phyloP scores from a whole-genome alignment of 2,888 invertebrate species.

The Hyalella azteca region DNA sequence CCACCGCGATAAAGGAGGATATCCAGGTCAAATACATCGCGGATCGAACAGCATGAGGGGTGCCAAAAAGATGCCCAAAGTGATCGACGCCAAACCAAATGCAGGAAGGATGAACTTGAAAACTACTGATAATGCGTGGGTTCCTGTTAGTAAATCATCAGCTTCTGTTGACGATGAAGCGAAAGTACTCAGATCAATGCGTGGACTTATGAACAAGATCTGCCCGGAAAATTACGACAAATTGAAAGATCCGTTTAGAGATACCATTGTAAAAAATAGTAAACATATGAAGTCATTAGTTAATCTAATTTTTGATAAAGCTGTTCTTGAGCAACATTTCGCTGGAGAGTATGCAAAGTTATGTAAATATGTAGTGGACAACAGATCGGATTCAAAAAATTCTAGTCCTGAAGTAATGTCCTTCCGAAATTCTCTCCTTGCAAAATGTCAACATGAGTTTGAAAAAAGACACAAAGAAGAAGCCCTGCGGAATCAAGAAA shows the following conservation, averaged over 20 bases:
- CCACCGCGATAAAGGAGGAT: background rate
- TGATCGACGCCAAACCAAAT: constrained; percentile 1
- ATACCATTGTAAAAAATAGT: background rate
- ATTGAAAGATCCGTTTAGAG: constrained; percentile 16
- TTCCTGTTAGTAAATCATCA: background rate
- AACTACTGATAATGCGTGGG: constrained; percentile 17
- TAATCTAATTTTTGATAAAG: constrained; percentile 1
- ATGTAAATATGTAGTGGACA: background rate
- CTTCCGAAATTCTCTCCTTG: background rate
- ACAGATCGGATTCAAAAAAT: background rate
- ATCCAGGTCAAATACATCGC: background rate
- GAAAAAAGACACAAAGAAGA: constrained; percentile 7
- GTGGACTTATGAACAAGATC: constrained; percentile 6
- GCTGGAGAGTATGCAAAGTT: constrained; percentile 5
- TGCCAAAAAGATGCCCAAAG: background rate
- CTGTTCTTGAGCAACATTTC: constrained; percentile 3
- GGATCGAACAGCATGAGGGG: constrained; percentile 8
- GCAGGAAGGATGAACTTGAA: background rate
- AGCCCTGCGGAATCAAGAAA: background rate
- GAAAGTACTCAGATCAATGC: background rate
- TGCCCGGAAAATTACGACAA: constrained; percentile 2
- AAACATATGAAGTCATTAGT: background rate
- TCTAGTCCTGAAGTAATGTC: background rate
- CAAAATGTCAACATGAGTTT: background rate
- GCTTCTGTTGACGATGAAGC: background rate